A percentile compares a stretch with the other conserved stretches of the same genome.
Conservation (phyloP, 1,140 invertebrate genomes). For the Apis mellifera region Amel_HAv3.1 CM009945.2:699001-699500, state of each 20-base stretch:
- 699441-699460: conserved; percentile 23
- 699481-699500: conserved; percentile 11
- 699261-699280: neutral
- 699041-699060: too few species aligned
- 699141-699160: neutral
- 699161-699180: neutral
- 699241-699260: neutral
- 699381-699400: conserved; percentile 22
- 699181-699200: neutral
- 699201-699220: neutral
- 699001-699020: too few species aligned
- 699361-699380: neutral
- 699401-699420: conserved; percentile 19
- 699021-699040: too few species aligned
- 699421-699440: conserved; percentile 30
- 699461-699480: conserved; percentile 21
- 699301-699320: neutral
- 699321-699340: neutral
- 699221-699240: neutral
- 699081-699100: too few species aligned
- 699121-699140: too few species aligned
- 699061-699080: too few species aligned
- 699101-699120: too few species aligned
- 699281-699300: neutral
- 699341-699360: neutral